These are phyloP conservation scores for Corynorhinus townsendii DNA, from an alignment of 2,113 vertebrate species.

Conservation along the genomic window DNA sequence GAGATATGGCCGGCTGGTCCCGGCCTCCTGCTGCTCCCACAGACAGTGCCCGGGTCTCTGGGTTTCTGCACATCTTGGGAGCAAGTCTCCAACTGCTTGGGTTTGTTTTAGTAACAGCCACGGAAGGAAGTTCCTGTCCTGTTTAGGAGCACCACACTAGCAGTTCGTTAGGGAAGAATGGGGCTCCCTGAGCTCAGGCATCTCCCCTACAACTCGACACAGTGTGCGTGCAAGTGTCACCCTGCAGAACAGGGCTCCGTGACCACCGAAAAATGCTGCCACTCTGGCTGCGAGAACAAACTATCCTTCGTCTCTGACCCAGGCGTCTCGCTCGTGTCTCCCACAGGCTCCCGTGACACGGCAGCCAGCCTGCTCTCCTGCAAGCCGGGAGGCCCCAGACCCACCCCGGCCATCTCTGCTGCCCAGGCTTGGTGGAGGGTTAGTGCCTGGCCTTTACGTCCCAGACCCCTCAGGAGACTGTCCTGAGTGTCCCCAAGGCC, in stretches of 20 bases:
- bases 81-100: accelerated
- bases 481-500: too few relatives aligned
- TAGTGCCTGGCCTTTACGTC: not conserved
- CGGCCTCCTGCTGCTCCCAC: accelerated
- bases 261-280: not conserved
- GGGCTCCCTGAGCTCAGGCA: not conserved
- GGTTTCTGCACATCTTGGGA: not conserved
- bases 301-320: too few relatives aligned
- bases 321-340: accelerated
- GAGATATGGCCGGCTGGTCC: accelerated
- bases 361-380: not conserved
- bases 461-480: not conserved
- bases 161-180: accelerated
- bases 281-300: accelerated
- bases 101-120: not conserved
- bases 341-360: not conserved
- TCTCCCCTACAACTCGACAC: accelerated
- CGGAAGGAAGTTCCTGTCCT: accelerated
- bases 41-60: accelerated
- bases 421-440: not conserved
- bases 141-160: accelerated
- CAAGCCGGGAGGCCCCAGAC: not conserved
- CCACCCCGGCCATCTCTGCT: not conserved
- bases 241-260: not conserved
- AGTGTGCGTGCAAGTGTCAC: not conserved